Percentiles rank a stretch among this genome's conserved stretches.
These are phyloP conservation scores for Diplogasteroides magnus DNA, from an alignment of 1,140 invertebrate species.

Conservation along the genomic window DNA sequence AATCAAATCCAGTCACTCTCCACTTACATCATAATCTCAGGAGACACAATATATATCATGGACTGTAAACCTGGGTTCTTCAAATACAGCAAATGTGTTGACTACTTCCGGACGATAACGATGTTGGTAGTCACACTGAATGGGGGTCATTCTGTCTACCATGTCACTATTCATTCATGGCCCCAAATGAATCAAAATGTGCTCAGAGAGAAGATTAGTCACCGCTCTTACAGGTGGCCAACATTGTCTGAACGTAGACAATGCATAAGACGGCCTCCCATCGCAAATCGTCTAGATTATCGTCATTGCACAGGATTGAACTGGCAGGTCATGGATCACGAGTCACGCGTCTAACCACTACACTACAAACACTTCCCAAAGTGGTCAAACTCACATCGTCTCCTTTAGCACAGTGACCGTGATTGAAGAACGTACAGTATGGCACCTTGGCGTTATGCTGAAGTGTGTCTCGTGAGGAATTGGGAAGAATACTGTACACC, in stretches of 20 bases:
- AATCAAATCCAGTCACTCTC: too few species aligned
- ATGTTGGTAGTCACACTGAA: not conserved
- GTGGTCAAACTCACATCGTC: not conserved
- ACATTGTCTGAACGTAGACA: too few species aligned
- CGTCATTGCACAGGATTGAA: not conserved
- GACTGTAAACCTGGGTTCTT: too few species aligned
- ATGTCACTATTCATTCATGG: too few species aligned
- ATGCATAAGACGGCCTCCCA: not conserved
- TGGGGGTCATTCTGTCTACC: too few species aligned
- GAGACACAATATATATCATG: too few species aligned
- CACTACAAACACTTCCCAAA: too few species aligned
- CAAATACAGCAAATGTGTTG: not conserved
- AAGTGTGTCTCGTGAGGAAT: not conserved
- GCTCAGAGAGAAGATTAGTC: constrained; percentile 1
- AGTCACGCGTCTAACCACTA: too few species aligned
- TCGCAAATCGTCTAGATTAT: not conserved
- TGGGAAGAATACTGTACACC: not conserved
- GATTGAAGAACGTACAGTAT: not conserved
- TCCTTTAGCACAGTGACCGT: not conserved
- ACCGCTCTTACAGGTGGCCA: not conserved
- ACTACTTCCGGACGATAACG: not conserved
- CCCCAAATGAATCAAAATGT: too few species aligned
- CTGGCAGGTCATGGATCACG: too few species aligned
- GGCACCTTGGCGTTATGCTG: not conserved
- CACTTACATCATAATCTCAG: too few species aligned